phyloP scores from a whole-genome alignment of 2,113 vertebrate genomes.

The Apteryx mantelli region DNA sequence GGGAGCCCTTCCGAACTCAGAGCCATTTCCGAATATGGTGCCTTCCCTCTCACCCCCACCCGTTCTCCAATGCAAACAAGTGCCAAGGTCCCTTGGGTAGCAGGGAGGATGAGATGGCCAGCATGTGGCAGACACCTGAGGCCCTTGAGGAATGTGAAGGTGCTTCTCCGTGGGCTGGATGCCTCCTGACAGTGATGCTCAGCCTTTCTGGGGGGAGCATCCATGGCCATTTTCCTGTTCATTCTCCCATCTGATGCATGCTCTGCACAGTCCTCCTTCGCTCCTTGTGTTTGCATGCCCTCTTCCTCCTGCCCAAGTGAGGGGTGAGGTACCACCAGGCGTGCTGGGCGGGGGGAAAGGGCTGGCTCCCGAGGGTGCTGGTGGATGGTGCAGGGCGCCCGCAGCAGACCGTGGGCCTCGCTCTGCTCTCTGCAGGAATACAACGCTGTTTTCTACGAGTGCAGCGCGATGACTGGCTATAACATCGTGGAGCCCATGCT shows the following conservation, averaged over 20 bases:
- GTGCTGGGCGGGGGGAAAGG: accelerated
- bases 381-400: background rate
- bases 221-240: background rate
- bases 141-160: background rate
- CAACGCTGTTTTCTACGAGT: constrained; percentile 85
- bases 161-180: background rate
- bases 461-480: constrained; percentile 79
- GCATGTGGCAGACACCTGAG: background rate
- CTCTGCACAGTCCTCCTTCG: background rate
- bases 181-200: background rate
- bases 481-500: constrained; percentile 82
- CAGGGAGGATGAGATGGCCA: background rate
- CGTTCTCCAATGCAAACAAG: background rate
- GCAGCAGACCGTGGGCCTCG: background rate
- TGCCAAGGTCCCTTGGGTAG: background rate
- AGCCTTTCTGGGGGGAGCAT: background rate
- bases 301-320: no score
- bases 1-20: background rate
- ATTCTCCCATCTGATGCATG: background rate
- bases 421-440: constrained; percentile 78
- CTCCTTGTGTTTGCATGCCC: background rate
- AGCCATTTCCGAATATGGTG: background rate
- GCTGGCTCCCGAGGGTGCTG: background rate
- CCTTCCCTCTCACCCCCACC: background rate
- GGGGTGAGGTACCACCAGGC: no score